A percentile compares a stretch with the other conserved stretches of the same genome.
Conservation (phyloP, 2,113 vertebrate genomes). For the Tylochromis polylepis region DNA sequence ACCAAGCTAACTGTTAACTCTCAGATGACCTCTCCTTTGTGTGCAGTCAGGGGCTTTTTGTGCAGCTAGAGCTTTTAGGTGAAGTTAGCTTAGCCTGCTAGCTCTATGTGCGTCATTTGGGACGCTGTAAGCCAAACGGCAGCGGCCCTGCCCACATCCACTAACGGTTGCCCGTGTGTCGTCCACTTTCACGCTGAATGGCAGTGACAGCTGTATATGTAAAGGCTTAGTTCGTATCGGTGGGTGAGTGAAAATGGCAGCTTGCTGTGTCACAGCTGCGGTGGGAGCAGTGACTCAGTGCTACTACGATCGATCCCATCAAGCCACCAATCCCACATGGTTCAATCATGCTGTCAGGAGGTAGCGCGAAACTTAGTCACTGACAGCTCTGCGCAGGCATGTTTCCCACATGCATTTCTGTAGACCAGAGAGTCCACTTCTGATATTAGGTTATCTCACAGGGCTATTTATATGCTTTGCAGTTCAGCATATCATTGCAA, state of each 20-base stretch:
- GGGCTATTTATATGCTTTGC: slow-evolving; percentile 43
- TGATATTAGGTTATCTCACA: slow-evolving; percentile 10
- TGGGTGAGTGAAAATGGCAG: background rate
- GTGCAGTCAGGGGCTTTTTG: accelerated
- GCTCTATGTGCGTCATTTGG: slow-evolving; percentile 65
- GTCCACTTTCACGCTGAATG: background rate
- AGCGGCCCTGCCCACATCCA: slow-evolving; percentile 49
- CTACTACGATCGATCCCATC: background rate
- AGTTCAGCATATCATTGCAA: background rate
- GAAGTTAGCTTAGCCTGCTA: slow-evolving; percentile 33
- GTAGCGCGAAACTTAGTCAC: background rate
- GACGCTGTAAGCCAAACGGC: background rate
- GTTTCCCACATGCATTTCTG: background rate
- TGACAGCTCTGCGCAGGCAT: background rate
- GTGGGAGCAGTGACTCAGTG: background rate
- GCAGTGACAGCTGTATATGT: slow-evolving; percentile 16
- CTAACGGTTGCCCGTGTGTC: background rate
- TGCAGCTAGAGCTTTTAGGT: background rate
- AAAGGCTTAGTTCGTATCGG: background rate
- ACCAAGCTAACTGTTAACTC: background rate
- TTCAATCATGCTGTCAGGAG: background rate
- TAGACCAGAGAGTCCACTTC: background rate
- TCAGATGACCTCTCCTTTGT: accelerated
- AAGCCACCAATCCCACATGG: background rate
- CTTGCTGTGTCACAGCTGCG: background rate